These are phyloP conservation scores for Lagria hirta DNA, from an alignment of 2,888 invertebrate genomes.

Conservation along the genomic window DNA sequence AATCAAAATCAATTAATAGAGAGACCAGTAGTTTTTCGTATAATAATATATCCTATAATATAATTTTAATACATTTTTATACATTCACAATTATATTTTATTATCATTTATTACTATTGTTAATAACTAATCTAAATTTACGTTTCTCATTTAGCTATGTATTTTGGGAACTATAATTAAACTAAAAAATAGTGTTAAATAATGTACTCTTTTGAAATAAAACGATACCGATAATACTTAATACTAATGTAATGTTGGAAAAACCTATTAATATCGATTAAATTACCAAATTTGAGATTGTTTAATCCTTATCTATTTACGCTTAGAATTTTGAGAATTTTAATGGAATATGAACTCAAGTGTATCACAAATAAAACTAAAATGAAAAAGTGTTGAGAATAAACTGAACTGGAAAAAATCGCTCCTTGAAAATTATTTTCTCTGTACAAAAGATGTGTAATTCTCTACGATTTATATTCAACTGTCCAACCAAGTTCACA, in stretches of 20 bases:
- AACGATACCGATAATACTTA: too few relatives aligned
- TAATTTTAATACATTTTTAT: slow-evolving; percentile 26
- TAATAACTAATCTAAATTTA: slow-evolving; percentile 19
- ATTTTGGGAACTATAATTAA: slow-evolving; percentile 15
- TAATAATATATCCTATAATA: slow-evolving; percentile 13
- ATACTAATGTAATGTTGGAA: too few relatives aligned
- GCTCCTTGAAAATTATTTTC: too few relatives aligned
- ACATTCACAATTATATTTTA: slow-evolving; percentile 25
- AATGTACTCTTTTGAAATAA: slow-evolving; percentile 12
- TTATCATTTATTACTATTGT: slow-evolving; percentile 24
- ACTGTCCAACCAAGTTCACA: too few relatives aligned
- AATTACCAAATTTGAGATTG: too few relatives aligned
- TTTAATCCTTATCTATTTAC: too few relatives aligned
- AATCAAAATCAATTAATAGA: slow-evolving; percentile 16
- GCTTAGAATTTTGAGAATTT: slow-evolving; percentile 9
- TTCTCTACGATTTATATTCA: too few relatives aligned
- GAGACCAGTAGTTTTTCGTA: slow-evolving; percentile 23
- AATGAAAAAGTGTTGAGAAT: too few relatives aligned
- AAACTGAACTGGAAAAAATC: too few relatives aligned
- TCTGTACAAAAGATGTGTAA: too few relatives aligned
- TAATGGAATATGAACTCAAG: background rate
- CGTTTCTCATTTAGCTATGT: slow-evolving; percentile 16
- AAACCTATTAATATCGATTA: too few relatives aligned
- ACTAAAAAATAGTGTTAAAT: slow-evolving; percentile 19
- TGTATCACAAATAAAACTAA: slow-evolving; percentile 1